These are phyloP conservation scores for Drosophila pandora DNA, from an alignment of 1,140 invertebrate genomes.

Conservation along the genomic window DNA sequence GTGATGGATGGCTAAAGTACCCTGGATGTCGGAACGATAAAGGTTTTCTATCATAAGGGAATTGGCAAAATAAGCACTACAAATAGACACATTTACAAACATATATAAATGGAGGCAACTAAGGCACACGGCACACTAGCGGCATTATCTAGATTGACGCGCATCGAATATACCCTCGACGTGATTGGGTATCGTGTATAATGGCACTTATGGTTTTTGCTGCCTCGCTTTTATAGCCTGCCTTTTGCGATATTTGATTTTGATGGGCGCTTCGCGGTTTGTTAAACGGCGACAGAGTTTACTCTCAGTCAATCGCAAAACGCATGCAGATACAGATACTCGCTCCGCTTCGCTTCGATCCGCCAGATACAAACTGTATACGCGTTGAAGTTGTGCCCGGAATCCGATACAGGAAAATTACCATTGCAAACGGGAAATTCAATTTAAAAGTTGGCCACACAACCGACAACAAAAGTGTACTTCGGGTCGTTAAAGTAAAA, in stretches of 20 bases:
- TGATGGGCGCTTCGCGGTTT: slow-evolving; percentile 47
- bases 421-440: slow-evolving; percentile 32
- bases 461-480: slow-evolving; percentile 19
- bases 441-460: slow-evolving; percentile 5
- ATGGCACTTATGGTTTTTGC: slow-evolving; percentile 39
- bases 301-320: slow-evolving; percentile 55
- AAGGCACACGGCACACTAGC: neutral
- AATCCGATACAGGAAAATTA: slow-evolving; percentile 17
- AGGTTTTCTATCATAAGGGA: neutral
- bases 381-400: slow-evolving; percentile 35
- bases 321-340: slow-evolving; percentile 49
- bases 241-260: slow-evolving; percentile 69
- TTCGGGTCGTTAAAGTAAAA: slow-evolving; percentile 7
- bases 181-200: slow-evolving; percentile 35
- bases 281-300: slow-evolving; percentile 33
- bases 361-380: slow-evolving; percentile 23
- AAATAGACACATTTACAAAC: neutral
- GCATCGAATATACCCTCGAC: slow-evolving; percentile 22
- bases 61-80: neutral
- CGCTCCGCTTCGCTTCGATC: neutral
- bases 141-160: slow-evolving; percentile 17
- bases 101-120: neutral
- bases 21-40: neutral
- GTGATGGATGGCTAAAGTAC: slow-evolving; percentile 7
- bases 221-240: slow-evolving; percentile 58